A percentile compares a stretch with the other conserved stretches of the same genome.
Evolutionary conservation across 2,888 invertebrate species (phyloP).

Genomic region (Heliconius erato): DNA sequence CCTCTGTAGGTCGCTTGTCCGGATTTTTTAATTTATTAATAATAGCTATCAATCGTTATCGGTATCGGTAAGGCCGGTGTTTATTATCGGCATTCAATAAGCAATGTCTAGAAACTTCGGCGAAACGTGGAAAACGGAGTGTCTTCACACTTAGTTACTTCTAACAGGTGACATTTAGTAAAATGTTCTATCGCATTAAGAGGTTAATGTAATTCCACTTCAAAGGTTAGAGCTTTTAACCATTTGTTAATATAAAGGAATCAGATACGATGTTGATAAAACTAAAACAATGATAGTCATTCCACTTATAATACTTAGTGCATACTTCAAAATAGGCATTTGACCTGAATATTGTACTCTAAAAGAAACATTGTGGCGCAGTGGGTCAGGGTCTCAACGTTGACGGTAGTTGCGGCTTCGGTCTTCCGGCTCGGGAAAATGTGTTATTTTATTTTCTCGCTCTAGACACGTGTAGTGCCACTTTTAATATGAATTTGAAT

Average conservation of each 20-base stretch:
- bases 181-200: background rate
- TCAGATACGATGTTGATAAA: slow-evolving; percentile 13
- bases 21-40: too few relatives aligned
- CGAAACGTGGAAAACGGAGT: background rate
- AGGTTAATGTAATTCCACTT: background rate
- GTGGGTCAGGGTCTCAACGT: too few relatives aligned
- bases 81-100: background rate
- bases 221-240: slow-evolving; percentile 9
- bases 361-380: too few relatives aligned
- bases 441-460: background rate
- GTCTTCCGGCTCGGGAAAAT: background rate
- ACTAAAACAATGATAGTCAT: slow-evolving; percentile 19
- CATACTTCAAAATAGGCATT: background rate
- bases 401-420: background rate
- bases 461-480: background rate
- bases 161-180: background rate
- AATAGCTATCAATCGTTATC: too few relatives aligned
- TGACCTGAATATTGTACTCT: background rate
- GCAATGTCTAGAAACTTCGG: background rate
- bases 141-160: background rate
- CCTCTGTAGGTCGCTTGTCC: too few relatives aligned
- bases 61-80: background rate
- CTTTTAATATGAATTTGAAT: too few relatives aligned
- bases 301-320: background rate
- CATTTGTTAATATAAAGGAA: background rate